Evolutionary conservation across 2,888 invertebrate species (phyloP).

Genomic region (Nasonovia ribisnigri): DNA sequence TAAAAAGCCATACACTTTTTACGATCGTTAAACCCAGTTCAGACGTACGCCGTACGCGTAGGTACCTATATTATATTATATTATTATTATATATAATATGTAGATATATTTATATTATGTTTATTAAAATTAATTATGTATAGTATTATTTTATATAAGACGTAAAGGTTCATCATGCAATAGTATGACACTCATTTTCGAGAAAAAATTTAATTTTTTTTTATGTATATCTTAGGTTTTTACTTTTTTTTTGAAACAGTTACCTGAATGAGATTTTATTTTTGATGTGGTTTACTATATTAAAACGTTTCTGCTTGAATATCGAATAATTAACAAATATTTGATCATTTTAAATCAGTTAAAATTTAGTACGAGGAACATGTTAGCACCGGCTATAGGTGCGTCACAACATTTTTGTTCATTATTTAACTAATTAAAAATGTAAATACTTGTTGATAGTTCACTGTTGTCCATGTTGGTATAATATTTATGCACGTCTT

Average conservation of each 20-base stretch:
- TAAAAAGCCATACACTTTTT: neutral
- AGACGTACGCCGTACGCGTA: too few relatives aligned
- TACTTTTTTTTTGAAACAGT: too few relatives aligned
- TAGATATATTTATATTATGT: neutral
- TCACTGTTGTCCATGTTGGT: too few relatives aligned
- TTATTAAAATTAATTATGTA: neutral
- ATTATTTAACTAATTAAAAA: neutral
- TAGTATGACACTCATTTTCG: neutral
- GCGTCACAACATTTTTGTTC: neutral
- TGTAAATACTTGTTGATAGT: too few relatives aligned
- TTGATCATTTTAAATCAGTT: neutral
- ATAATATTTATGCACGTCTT: too few relatives aligned
- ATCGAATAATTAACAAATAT: neutral
- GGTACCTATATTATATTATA: too few relatives aligned
- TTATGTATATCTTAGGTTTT: neutral
- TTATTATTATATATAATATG: too few relatives aligned
- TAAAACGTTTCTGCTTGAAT: neutral
- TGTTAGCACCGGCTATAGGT: neutral
- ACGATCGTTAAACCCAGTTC: neutral
- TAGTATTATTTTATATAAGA: too few relatives aligned
- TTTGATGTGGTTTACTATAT: neutral
- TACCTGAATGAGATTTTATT: too few relatives aligned
- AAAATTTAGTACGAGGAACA: neutral
- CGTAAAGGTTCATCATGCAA: too few relatives aligned
- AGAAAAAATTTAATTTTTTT: neutral